Evolutionary conservation across 2,888 invertebrate species (phyloP), one percentile per base, ranked within the genome.

Genomic region (Pandemis heparana): DNA sequence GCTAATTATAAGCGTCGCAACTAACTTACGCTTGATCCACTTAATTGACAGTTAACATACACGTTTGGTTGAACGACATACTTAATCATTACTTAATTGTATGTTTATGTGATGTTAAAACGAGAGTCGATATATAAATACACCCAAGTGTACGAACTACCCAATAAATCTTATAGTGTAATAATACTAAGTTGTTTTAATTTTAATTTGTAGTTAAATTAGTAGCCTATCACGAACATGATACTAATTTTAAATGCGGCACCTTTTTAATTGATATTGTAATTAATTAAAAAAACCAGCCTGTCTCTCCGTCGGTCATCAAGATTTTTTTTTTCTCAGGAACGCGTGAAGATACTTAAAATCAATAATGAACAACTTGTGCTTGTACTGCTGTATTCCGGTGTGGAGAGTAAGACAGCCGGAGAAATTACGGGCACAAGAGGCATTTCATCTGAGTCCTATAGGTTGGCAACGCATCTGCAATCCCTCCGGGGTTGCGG

Each of bases 1-100:
- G 68, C 64, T 64, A 71, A 71, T 64, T 64, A 68, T 63, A 73
- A 41, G 53, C 69, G 68, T 64, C 48, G 73, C 63, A 68, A 73
- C 12, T 64, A 32, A 16, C 48, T 51, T 51, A 51, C 53, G 41
- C 62, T 3, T 63, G 63, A 59, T 23, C 68, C 14, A 73, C 56
- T 41, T 73, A 46, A 41, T 23, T n/a, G n/a, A n/a, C 2, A 39
- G 56, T 63, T 46, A 39, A 39, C 32, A 56, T 23, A 62, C 72
- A 38, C 64, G 63, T 73, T 73, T 68, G 63, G 68, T 10, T 12
- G 14, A 48, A 41, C 48, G 8, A 59, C 73, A 68, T 63, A 32
- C 56, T 39, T 61, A 46, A 1, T 32, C 62, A 39, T 48, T 48
- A 46, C 3, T 43, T 59, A 69, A 39, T 8, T 69, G n/a, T 48